phyloP scores from a whole-genome alignment of 2,797 vertebrate genomes.

The Pogoniulus pusillus region DNA sequence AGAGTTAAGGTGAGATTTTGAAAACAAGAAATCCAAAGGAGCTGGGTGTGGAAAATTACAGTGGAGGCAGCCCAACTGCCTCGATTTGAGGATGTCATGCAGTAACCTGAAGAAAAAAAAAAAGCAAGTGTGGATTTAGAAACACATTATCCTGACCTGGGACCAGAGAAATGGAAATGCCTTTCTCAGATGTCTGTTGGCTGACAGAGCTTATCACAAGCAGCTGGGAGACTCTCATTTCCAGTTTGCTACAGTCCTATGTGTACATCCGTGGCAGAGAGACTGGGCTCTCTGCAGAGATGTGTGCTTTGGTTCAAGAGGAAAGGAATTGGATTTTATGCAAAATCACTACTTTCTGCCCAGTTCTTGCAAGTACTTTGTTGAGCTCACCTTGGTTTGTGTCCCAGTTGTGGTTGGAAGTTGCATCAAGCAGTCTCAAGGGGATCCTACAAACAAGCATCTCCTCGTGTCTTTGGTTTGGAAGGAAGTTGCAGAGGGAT shows the following conservation, averaged over 20 bases:
- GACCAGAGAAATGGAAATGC: slow-evolving; percentile 51
- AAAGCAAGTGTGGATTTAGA: background rate
- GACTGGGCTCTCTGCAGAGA: background rate
- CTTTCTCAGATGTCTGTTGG: background rate
- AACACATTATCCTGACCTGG: background rate
- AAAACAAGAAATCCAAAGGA: slow-evolving; percentile 34
- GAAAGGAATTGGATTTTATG: background rate
- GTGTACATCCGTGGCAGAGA: accelerated
- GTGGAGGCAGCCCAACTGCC: background rate
- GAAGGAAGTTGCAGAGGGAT: background rate
- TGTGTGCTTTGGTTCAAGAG: background rate
- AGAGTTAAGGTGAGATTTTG: slow-evolving; percentile 42
- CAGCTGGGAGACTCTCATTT: background rate
- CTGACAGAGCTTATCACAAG: background rate
- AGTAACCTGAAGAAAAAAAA: background rate
- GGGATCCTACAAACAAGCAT: background rate
- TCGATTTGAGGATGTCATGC: background rate
- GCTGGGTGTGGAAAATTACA: slow-evolving; percentile 41
- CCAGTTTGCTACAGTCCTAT: background rate
- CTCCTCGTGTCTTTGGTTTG: background rate
- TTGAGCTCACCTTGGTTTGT: accelerated
- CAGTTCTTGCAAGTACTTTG: background rate
- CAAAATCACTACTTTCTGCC: background rate
- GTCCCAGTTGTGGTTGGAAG: background rate
- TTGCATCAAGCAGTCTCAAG: background rate